Percentiles rank a stretch among this genome's conserved stretches.
These are phyloP conservation scores for Aleadryas rufinucha DNA, from an alignment of 2,113 vertebrate species.

Conservation along the genomic window DNA sequence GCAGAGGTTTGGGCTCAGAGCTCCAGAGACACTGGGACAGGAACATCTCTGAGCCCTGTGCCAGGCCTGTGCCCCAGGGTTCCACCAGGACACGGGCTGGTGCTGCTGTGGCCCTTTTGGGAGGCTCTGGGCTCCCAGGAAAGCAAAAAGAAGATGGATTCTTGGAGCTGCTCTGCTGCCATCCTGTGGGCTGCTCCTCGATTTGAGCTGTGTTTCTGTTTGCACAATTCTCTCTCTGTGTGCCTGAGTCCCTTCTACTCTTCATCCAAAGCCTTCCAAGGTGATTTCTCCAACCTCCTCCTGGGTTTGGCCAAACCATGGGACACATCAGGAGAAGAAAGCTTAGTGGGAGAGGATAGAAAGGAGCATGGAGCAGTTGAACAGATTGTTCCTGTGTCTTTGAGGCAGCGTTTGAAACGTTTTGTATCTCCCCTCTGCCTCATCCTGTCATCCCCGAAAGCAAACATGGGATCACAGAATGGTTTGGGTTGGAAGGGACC, in stretches of 20 bases:
- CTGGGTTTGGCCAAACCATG: background rate
- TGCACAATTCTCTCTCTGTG: background rate
- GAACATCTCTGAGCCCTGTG: background rate
- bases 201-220: background rate
- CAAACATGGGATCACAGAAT: background rate
- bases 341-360: background rate
- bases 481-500: background rate
- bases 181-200: conserved; percentile 46
- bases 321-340: background rate
- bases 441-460: background rate
- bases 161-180: conserved; percentile 52
- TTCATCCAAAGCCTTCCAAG: background rate
- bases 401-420: background rate
- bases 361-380: background rate
- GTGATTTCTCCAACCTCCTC: background rate
- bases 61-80: background rate
- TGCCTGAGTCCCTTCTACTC: background rate
- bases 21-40: background rate
- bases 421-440: background rate
- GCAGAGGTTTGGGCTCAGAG: background rate
- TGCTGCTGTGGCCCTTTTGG: background rate
- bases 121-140: background rate
- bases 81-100: background rate
- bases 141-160: background rate
- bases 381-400: background rate